Conservation (phyloP, 2,113 vertebrate genomes). For the Clarias macrocephalus region DNA sequence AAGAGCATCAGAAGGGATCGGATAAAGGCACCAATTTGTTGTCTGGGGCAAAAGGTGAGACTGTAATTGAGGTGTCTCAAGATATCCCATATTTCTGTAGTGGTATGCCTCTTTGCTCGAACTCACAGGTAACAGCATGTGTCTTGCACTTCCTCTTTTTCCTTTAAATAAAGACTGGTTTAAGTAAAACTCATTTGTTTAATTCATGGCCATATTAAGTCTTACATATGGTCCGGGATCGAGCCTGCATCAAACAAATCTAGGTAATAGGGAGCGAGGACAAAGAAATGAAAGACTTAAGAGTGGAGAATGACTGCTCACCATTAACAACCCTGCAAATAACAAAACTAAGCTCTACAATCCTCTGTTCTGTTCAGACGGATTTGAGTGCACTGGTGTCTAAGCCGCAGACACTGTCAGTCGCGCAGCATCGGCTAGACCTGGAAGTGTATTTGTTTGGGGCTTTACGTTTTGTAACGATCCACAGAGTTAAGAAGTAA, state of each 20-base stretch:
- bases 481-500: background rate
- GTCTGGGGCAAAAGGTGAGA: conserved; percentile 6
- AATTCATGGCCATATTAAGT: background rate
- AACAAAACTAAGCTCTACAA: conserved; percentile 26
- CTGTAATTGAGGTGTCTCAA: conserved; percentile 8
- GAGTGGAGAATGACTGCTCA: conserved; percentile 11
- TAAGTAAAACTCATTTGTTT: background rate
- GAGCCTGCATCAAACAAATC: background rate
- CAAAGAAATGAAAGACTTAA: background rate
- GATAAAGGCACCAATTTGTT: conserved; percentile 9
- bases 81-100: background rate
- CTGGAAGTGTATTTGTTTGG: conserved; percentile 13
- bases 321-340: conserved; percentile 9
- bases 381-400: conserved; percentile 24
- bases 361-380: conserved; percentile 20
- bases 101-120: background rate
- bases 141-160: background rate
- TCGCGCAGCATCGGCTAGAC: background rate
- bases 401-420: conserved; percentile 6
- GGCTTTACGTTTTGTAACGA: background rate
- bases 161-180: background rate
- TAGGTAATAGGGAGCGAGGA: too few species aligned
- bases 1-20: background rate
- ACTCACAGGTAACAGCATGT: background rate
- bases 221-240: background rate